Evolutionary conservation across 2,113 vertebrate genomes (phyloP).

Genomic region (Ictalurus punctatus): DNA sequence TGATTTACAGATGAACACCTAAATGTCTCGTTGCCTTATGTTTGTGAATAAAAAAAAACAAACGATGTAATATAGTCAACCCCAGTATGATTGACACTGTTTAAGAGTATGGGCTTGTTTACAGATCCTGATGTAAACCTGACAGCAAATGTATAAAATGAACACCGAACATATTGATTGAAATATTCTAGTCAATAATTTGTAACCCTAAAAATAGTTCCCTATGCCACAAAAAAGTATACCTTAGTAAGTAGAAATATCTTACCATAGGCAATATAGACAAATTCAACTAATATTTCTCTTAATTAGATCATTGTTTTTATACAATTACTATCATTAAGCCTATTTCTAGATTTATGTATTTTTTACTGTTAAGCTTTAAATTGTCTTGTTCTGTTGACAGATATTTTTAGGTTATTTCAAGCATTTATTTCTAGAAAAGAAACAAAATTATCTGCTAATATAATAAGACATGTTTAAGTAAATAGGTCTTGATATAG

Average conservation of each 20-base stretch:
- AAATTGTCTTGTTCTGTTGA: neutral
- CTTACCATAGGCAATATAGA: neutral
- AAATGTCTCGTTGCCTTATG: neutral
- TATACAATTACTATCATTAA: too few species aligned
- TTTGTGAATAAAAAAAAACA: constrained; percentile 2
- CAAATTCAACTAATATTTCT: neutral
- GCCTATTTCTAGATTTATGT: too few species aligned
- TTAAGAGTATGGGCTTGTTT: neutral
- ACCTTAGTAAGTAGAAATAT: neutral
- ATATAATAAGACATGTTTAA: neutral
- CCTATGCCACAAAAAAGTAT: neutral
- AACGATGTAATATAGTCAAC: neutral
- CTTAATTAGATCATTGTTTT: neutral
- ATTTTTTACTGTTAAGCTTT: neutral
- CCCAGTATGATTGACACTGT: neutral
- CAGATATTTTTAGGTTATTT: neutral
- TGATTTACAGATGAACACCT: neutral
- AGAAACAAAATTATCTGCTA: neutral
- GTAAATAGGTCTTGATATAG: neutral
- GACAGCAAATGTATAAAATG: neutral
- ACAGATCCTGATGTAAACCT: neutral
- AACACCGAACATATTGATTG: neutral
- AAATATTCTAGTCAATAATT: neutral
- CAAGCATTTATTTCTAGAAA: neutral
- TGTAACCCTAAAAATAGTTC: neutral